These are phyloP conservation scores for Sebastes minor DNA, from an alignment of 2,797 vertebrate species.

Conservation along the genomic window DNA sequence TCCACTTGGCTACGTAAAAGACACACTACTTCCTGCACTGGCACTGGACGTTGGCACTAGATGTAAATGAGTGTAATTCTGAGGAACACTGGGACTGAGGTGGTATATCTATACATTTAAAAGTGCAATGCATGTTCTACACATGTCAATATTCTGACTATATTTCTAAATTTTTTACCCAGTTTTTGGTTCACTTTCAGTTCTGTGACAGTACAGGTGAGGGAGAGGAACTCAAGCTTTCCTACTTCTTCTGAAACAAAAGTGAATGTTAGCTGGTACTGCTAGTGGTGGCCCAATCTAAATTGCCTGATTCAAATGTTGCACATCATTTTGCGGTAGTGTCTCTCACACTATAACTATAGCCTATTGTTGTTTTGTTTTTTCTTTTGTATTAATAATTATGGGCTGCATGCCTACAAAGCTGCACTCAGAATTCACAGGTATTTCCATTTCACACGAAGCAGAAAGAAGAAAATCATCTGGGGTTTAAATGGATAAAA, in stretches of 20 bases:
- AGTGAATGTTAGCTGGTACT: not conserved
- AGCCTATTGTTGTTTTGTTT: not conserved
- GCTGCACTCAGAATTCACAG: not conserved
- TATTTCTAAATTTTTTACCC: not conserved
- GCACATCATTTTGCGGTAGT: not conserved
- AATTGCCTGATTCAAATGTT: not conserved
- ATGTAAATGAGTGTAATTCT: not conserved
- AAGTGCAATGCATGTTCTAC: not conserved
- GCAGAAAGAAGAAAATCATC: not conserved
- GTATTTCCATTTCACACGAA: not conserved
- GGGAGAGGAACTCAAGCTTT: not conserved
- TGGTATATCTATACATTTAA: not conserved
- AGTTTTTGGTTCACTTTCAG: not conserved
- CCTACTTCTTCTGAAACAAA: not conserved
- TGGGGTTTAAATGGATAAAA: conserved; percentile 1
- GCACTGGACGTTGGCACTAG: not conserved
- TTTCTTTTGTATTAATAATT: not conserved
- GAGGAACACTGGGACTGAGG: not conserved
- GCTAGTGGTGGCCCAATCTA: not conserved
- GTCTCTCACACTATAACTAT: not conserved
- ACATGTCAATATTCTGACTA: not conserved
- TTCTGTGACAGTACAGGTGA: not conserved
- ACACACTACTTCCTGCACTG: not conserved
- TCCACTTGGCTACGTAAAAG: not conserved
- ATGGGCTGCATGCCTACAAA: not conserved